Conservation (phyloP, 1,140 invertebrate species). For the Schlechtendalia chinensis region DNA sequence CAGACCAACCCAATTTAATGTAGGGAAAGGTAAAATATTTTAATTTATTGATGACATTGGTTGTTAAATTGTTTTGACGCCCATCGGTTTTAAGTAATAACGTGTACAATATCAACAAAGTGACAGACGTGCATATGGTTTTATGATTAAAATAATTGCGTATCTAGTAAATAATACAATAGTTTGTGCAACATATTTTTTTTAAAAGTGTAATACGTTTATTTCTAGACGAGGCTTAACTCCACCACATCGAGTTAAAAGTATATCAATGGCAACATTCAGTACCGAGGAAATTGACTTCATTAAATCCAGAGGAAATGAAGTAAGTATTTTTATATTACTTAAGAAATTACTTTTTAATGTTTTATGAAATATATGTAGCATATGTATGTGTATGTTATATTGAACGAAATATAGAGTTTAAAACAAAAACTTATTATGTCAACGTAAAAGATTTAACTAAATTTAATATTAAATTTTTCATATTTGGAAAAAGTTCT, state of each 20-base stretch:
- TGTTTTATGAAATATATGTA: not conserved
- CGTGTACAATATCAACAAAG: conserved; percentile 2
- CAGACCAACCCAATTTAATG: not conserved
- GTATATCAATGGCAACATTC: conserved; percentile 98
- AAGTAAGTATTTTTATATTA: conserved; percentile 59
- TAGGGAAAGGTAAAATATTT: not conserved
- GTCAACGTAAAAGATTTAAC: too few species aligned
- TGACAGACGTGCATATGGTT: conserved; percentile 5
- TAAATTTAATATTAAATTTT: too few species aligned
- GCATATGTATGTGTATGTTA: not conserved
- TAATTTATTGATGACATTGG: not conserved
- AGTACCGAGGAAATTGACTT: conserved; percentile 93
- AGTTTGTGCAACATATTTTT: not conserved
- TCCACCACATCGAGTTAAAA: conserved; percentile 96
- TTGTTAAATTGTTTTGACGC: not conserved
- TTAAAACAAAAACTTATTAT: too few species aligned
- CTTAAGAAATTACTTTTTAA: not conserved
- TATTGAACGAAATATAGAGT: too few species aligned
- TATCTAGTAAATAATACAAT: not conserved
- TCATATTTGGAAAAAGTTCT: too few species aligned
- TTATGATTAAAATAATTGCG: conserved; percentile 5
- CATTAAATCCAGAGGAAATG: conserved; percentile 86
- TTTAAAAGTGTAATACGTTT: conserved; percentile 52
- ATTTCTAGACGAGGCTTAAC: conserved; percentile 84
- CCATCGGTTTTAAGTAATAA: conserved; percentile 18